Conservation (phyloP, 2,113 vertebrate species). For the Brachirus orientalis region DNA sequence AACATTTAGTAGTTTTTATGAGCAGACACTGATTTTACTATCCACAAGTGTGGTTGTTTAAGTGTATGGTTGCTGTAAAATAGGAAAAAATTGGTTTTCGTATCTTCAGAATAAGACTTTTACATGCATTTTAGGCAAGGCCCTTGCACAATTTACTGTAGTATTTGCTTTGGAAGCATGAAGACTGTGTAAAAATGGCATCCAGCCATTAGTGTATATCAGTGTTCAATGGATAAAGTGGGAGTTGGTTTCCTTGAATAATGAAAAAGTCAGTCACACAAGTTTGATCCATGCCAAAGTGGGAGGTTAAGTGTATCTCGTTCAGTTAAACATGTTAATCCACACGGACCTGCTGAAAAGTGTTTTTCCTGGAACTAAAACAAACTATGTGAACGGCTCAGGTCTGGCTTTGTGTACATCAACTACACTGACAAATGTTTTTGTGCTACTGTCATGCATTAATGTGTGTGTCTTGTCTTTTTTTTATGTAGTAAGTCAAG, state of each 20-base stretch:
- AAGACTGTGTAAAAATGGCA: no score
- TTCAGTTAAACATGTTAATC: constrained; percentile 31
- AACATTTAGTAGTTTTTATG: no score
- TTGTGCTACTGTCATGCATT: constrained; percentile 1
- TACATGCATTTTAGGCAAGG: no score
- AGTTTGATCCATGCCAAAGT: constrained; percentile 14
- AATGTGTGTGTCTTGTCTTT: neutral
- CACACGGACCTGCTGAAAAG: constrained; percentile 35
- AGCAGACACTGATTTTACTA: no score
- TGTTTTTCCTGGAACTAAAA: constrained; percentile 39
- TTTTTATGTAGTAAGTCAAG: neutral
- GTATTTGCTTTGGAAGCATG: no score
- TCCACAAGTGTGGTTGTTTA: no score
- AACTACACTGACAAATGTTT: neutral
- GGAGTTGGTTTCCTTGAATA: neutral
- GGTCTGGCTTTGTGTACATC: neutral
- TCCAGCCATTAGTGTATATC: no score
- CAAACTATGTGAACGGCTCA: constrained; percentile 31
- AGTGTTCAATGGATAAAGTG: neutral
- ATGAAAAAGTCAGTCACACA: neutral
- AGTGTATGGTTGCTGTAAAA: no score
- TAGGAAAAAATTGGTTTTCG: no score
- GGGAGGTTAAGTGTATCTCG: neutral
- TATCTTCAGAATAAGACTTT: no score
- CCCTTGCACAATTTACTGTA: no score